Conservation (phyloP, 2,888 invertebrate species). For the Helicoverpa assulta region DNA sequence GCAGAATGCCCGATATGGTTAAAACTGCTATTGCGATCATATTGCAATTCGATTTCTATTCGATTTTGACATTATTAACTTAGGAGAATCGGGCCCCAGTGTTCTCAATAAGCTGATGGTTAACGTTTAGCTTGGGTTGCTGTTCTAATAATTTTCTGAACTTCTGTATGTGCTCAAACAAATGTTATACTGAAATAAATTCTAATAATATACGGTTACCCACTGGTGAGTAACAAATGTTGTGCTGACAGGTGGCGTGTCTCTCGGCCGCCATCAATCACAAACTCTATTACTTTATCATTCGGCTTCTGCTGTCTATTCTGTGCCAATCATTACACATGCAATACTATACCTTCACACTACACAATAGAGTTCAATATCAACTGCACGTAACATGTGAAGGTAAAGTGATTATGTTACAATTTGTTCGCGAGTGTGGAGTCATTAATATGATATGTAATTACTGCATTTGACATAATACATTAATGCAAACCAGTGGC, state of each 20-base stretch:
- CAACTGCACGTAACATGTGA: background rate
- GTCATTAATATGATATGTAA: constrained; percentile 55
- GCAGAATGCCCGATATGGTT: no score
- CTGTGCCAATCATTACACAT: constrained; percentile 8
- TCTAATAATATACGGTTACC: no score
- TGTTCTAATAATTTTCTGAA: no score
- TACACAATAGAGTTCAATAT: constrained; percentile 2
- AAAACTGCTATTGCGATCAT: no score
- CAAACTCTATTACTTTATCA: constrained; percentile 25
- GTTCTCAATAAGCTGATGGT: no score
- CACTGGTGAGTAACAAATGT: constrained; percentile 35
- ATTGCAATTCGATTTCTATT: no score
- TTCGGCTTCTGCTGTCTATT: constrained; percentile 19
- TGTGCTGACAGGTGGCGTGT: constrained; percentile 41
- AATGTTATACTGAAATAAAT: no score
- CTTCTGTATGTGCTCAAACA: no score
- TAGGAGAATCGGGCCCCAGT: no score
- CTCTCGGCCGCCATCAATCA: constrained; percentile 41
- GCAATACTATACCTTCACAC: constrained; percentile 5
- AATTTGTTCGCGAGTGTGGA: constrained; percentile 18
- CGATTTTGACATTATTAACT: no score
- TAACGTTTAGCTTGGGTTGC: no score
- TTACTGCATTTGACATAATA: constrained; percentile 46
- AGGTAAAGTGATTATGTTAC: constrained; percentile 25
- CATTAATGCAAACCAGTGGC: constrained; percentile 41